These are phyloP conservation scores for Chloroceryle aenea DNA, from an alignment of 2,113 vertebrate species.

Conservation along the genomic window DNA sequence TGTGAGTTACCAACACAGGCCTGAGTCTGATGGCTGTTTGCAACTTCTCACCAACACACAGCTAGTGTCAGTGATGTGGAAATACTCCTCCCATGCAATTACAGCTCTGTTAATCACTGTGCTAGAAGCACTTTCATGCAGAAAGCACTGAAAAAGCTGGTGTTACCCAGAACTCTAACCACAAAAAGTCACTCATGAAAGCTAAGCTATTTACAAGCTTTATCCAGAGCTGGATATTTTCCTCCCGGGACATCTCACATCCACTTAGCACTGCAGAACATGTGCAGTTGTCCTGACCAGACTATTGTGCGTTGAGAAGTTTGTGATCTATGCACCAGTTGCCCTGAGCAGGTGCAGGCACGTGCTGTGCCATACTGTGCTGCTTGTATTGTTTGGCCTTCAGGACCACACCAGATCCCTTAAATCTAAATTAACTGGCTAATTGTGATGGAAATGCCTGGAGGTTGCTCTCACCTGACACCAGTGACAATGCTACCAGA, in stretches of 20 bases:
- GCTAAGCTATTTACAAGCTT: neutral
- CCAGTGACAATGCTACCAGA: neutral
- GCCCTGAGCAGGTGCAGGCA: neutral
- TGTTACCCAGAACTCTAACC: neutral
- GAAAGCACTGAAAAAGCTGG: neutral
- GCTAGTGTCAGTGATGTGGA: neutral
- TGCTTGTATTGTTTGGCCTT: neutral
- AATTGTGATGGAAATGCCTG: neutral
- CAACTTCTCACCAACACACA: neutral
- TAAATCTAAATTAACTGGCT: neutral
- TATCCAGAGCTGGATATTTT: neutral
- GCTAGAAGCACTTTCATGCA: neutral
- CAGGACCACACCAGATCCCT: neutral
- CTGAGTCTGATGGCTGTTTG: neutral
- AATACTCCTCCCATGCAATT: neutral
- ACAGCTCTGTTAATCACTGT: neutral
- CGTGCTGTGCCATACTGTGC: neutral
- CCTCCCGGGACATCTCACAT: neutral
- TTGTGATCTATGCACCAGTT: neutral
- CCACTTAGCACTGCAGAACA: neutral
- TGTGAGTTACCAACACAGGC: neutral
- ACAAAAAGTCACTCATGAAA: neutral
- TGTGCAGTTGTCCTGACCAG: neutral
- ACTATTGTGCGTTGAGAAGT: neutral
- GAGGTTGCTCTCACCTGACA: neutral